Evolutionary conservation across 2,113 vertebrate genomes (phyloP).

Genomic region (Entomyzon cyanotis): DNA sequence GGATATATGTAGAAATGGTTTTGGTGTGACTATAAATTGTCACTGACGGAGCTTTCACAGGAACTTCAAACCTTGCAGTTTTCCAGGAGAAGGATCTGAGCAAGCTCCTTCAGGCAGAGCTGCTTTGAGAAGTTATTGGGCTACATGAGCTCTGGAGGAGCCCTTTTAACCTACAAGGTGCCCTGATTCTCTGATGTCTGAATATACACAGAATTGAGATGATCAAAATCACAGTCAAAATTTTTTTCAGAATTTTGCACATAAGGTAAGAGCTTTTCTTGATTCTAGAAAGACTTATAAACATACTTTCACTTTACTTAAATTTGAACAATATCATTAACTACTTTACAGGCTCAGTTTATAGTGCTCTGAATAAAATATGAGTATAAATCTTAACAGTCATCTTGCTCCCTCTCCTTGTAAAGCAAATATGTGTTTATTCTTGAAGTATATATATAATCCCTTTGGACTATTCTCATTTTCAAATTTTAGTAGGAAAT

Average conservation of each 20-base stretch:
- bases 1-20: background rate
- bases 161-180: background rate
- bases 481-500: background rate
- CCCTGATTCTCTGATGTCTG: background rate
- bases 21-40: background rate
- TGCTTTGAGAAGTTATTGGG: background rate
- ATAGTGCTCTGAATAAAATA: background rate
- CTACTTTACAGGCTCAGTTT: background rate
- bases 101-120: background rate
- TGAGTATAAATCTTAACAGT: background rate
- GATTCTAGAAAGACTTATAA: background rate
- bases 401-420: background rate
- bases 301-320: background rate
- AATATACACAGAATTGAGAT: background rate
- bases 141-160: background rate
- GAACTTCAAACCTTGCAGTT: background rate
- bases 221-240: background rate
- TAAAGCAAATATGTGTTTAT: background rate
- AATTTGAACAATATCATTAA: background rate
- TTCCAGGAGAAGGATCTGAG: background rate
- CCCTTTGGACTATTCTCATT: background rate
- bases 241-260: background rate
- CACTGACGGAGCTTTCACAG: background rate
- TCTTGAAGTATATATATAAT: background rate
- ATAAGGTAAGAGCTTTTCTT: background rate